Percentiles rank a stretch among this genome's conserved stretches.
Evolutionary conservation across 2,888 invertebrate species (phyloP).

Genomic region (Erynnis tages): DNA sequence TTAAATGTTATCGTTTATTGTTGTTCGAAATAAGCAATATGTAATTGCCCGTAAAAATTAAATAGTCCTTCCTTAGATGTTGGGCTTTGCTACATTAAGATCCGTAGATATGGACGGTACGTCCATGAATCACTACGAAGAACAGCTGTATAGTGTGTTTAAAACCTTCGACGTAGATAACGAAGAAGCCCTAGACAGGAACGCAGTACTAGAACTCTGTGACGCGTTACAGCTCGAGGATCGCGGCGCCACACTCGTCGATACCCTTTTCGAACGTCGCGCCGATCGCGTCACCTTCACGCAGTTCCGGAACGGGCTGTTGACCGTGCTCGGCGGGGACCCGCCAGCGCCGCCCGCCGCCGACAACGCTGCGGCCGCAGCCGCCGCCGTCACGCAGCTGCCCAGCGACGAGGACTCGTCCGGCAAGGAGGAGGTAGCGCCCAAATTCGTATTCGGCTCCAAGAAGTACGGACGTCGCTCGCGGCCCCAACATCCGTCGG

Average conservation of each 20-base stretch:
- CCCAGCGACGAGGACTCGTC: slow-evolving; percentile 80
- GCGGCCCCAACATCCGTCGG: slow-evolving; percentile 74
- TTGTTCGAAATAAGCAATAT: slow-evolving; percentile 33
- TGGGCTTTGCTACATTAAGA: neutral
- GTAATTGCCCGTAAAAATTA: slow-evolving; percentile 32
- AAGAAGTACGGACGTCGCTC: slow-evolving; percentile 89
- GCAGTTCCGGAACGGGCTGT: slow-evolving; percentile 88
- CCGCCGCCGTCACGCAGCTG: slow-evolving; percentile 39
- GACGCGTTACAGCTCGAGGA: slow-evolving; percentile 90
- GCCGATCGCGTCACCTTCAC: slow-evolving; percentile 83
- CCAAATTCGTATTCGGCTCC: slow-evolving; percentile 86
- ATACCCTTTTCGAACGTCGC: slow-evolving; percentile 79
- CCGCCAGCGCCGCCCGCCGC: slow-evolving; percentile 42
- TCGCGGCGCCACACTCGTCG: slow-evolving; percentile 83
- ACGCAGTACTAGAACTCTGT: slow-evolving; percentile 86
- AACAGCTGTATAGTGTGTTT: slow-evolving; percentile 90
- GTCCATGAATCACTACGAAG: slow-evolving; percentile 88
- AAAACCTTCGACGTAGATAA: slow-evolving; percentile 88
- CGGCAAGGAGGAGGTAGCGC: slow-evolving; percentile 87
- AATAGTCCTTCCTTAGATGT: slow-evolving; percentile 12
- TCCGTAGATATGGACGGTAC: slow-evolving; percentile 56
- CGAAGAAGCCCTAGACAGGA: slow-evolving; percentile 84
- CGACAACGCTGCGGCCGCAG: slow-evolving; percentile 37
- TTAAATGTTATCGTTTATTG: too few relatives aligned
- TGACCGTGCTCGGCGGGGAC: slow-evolving; percentile 84